Conservation (phyloP, 2,888 invertebrate genomes). For the Clunio marinus region DNA sequence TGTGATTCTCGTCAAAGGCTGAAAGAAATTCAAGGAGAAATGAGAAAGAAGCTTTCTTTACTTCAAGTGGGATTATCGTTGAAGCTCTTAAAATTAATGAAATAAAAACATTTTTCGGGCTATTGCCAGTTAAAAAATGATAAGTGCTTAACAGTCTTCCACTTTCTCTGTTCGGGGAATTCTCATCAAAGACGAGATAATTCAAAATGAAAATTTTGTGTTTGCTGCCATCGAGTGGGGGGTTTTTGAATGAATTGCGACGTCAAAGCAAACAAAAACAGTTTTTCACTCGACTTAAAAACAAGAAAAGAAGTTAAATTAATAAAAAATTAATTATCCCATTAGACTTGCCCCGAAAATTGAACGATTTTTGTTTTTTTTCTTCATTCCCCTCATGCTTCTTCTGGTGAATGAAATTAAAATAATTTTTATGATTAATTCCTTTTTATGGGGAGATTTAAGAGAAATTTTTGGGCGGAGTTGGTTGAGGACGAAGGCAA, state of each 20-base stretch:
- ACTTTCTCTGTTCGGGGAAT: background rate
- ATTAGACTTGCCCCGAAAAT: background rate
- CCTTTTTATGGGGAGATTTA: constrained; percentile 8
- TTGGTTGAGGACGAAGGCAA: background rate
- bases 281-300: constrained; percentile 9
- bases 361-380: constrained; percentile 13
- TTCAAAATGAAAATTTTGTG: background rate
- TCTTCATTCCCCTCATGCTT: background rate
- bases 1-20: no score
- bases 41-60: background rate
- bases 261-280: background rate
- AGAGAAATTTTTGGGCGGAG: no score
- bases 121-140: background rate
- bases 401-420: constrained; percentile 5
- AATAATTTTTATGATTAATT: constrained; percentile 30
- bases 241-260: background rate
- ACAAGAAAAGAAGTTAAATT: constrained; percentile 10
- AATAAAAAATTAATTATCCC: constrained; percentile 25
- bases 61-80: background rate
- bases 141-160: background rate
- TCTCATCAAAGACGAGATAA: background rate
- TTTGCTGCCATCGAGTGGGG: background rate
- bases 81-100: constrained; percentile 22
- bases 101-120: constrained; percentile 15
- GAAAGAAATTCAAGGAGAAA: background rate